Evolutionary conservation across 1,140 invertebrate species (phyloP), one percentile per base, ranked within the genome.

Genomic region (Acyrthosiphon pisum): DNA sequence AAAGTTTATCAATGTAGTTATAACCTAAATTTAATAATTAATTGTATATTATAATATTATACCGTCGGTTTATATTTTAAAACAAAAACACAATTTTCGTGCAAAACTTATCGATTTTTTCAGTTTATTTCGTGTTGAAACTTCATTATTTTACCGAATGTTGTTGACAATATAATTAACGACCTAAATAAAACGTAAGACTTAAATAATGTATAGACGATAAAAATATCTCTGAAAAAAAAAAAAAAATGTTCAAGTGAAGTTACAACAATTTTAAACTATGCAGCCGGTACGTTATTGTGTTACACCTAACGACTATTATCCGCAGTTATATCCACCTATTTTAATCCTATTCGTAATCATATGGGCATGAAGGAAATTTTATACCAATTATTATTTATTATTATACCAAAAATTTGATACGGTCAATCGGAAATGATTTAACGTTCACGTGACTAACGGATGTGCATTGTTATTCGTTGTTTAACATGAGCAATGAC

Each of bases 371-470:
- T 60, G 50, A 90, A 81, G 68, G 30, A 81, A 81, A 81, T 91
- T 91, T 91, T 30, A 91, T 44, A 91, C 41, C 90, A 91, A 91
- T 91, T 50, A 76, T 53, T 53, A 53, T 68, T 91, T 50, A 76
- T 53, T 53, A 53, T n/a, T 60, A 91, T 44, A 76, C 44, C 44
- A 26, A 81, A 48, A 81, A 91, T 91, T 91, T 30, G 90, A 91
- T 91, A 91, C 68, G 90, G 90, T 91, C 90, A 91, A 91, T 91
- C 90, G 90, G 90, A 91, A 91, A 91, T 81, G 90, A 91, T 44
- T 81, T 91, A 91, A 91, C 41, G 53, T 60, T 60, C 37, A 60
- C 37, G 53, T 81, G 30, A 81, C 68, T 35, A 91, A 91, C 90
- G 90, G 90, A 91, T 81, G 48, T 76, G 90, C 44, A 50, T 91